A percentile compares a stretch with the other conserved stretches of the same genome.
Evolutionary conservation across 1,140 invertebrate genomes (phyloP).

Genomic region (Melanaphis sacchari): DNA sequence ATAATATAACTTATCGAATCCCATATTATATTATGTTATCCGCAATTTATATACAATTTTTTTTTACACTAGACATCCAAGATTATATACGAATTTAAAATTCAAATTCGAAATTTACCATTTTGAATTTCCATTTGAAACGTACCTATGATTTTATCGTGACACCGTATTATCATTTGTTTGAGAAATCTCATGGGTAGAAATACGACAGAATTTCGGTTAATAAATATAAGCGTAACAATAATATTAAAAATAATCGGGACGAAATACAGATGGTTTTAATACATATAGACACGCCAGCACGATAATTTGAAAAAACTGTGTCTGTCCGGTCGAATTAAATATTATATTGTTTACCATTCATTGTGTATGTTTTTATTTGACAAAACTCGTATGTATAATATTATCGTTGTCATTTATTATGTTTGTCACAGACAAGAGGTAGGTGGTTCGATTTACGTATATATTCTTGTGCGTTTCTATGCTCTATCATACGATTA

Average conservation of each 20-base stretch:
- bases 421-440: background rate
- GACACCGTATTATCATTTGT: background rate
- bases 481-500: background rate
- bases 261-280: background rate
- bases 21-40: slow-evolving; percentile 20
- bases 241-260: background rate
- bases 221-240: background rate
- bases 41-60: slow-evolving; percentile 41
- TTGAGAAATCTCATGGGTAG: background rate
- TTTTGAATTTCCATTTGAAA: slow-evolving; percentile 30
- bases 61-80: background rate
- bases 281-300: background rate
- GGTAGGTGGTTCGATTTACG: background rate
- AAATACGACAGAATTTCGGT: background rate
- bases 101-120: slow-evolving; percentile 34
- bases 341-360: background rate
- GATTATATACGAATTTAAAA: slow-evolving; percentile 27
- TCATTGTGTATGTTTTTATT: background rate
- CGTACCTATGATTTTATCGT: slow-evolving; percentile 2
- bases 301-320: background rate
- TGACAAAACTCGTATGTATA: background rate
- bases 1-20: slow-evolving; percentile 12
- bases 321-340: background rate
- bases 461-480: background rate
- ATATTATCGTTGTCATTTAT: background rate